Evolutionary conservation across 2,888 invertebrate genomes (phyloP).

Genomic region (Quadroppia sp.): DNA sequence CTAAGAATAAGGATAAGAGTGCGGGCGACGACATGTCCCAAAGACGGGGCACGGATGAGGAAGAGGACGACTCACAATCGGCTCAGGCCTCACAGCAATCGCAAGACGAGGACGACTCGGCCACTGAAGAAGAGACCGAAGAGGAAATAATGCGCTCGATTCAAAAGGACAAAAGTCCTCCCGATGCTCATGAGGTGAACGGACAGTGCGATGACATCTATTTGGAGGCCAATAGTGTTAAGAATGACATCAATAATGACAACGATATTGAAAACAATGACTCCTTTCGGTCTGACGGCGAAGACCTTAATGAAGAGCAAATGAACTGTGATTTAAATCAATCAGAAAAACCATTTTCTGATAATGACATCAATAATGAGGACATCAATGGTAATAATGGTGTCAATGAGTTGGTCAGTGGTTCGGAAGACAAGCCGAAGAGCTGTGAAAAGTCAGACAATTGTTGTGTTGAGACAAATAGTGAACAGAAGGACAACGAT

Average conservation of each 20-base stretch:
- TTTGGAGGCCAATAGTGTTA: slow-evolving; percentile 10
- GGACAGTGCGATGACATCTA: slow-evolving; percentile 24
- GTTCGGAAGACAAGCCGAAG: not conserved
- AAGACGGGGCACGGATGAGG: not conserved
- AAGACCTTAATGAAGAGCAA: not conserved
- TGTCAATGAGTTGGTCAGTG: not conserved
- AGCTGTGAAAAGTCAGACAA: not conserved
- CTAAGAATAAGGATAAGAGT: slow-evolving; percentile 3
- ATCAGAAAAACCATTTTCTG: not conserved
- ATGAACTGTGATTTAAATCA: not conserved
- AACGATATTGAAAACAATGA: not conserved
- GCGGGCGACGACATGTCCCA: not conserved
- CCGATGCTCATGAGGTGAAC: slow-evolving; percentile 3
- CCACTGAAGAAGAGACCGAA: slow-evolving; percentile 29
- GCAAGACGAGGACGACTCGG: slow-evolving; percentile 31
- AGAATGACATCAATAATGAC: not conserved
- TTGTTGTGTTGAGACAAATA: slow-evolving; percentile 1
- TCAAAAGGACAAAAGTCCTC: slow-evolving; percentile 13
- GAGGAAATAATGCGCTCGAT: slow-evolving; percentile 27
- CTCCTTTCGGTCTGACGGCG: not conserved
- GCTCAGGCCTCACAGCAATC: slow-evolving; percentile 23
- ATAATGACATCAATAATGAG: not conserved
- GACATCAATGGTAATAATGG: slow-evolving; percentile 3
- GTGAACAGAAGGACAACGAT: not conserved
- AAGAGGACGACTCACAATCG: slow-evolving; percentile 9